phyloP scores from a whole-genome alignment of 2,888 invertebrate species.

The Andricus curvator region DNA sequence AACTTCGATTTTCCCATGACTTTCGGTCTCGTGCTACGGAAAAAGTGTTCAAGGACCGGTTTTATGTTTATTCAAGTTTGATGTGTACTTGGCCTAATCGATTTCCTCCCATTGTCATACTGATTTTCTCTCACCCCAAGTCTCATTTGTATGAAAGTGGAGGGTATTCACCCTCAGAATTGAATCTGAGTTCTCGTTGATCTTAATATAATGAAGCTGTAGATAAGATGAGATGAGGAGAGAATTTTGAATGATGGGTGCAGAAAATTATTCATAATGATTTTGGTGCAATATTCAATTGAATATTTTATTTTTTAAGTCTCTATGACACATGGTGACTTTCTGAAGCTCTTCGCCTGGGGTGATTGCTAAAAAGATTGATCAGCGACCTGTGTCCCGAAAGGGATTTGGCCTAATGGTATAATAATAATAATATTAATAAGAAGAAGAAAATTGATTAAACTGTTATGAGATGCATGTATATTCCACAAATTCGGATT shows the following conservation, averaged over 20 bases:
- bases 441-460: too few species aligned
- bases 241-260: background rate
- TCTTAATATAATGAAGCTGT: slow-evolving; percentile 12
- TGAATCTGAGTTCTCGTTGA: background rate
- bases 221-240: background rate
- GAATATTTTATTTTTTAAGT: background rate
- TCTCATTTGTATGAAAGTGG: background rate
- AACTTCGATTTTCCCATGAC: slow-evolving; percentile 1
- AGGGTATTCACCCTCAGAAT: slow-evolving; percentile 18
- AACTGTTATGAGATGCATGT: too few species aligned
- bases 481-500: too few species aligned
- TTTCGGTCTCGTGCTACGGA: background rate
- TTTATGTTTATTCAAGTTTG: background rate
- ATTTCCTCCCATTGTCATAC: slow-evolving; percentile 14
- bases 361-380: too few species aligned
- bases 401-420: too few species aligned
- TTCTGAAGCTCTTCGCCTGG: too few species aligned
- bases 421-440: too few species aligned
- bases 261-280: background rate
- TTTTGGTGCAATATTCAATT: background rate
- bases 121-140: background rate
- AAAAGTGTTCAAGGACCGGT: slow-evolving; percentile 15
- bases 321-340: too few species aligned
- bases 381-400: too few species aligned
- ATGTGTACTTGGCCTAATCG: background rate